phyloP scores from a whole-genome alignment of 2,888 invertebrate genomes.

The Scaptomyza parva region DNA sequence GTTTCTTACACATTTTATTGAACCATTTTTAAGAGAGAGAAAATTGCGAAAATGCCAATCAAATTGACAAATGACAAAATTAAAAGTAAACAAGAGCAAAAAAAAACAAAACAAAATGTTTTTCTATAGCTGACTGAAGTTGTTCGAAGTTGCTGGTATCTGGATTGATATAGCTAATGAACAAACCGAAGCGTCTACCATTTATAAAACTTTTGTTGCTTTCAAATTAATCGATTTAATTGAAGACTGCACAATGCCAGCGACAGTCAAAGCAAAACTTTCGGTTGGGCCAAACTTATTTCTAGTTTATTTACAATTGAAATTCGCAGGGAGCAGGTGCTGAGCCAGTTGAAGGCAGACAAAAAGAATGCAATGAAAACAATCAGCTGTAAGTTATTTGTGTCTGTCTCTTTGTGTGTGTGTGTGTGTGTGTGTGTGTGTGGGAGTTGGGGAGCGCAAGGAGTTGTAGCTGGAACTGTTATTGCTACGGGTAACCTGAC shows the following conservation, averaged over 20 bases:
- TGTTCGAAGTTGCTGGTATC: not conserved
- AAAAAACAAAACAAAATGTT: slow-evolving; percentile 21
- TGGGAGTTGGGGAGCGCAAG: slow-evolving; percentile 50
- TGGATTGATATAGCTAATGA: slow-evolving; percentile 51
- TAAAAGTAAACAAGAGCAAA: slow-evolving; percentile 11
- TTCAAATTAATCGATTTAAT: slow-evolving; percentile 78
- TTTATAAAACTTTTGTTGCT: slow-evolving; percentile 47
- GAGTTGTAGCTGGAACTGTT: slow-evolving; percentile 25
- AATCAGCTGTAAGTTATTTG: slow-evolving; percentile 56
- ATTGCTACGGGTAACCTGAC: slow-evolving; percentile 31
- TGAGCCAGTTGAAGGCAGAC: not conserved
- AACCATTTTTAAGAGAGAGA: slow-evolving; percentile 16
- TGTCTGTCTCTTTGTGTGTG: slow-evolving; percentile 21
- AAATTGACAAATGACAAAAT: slow-evolving; percentile 31
- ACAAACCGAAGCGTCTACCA: slow-evolving; percentile 42
- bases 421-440: slow-evolving; percentile 16
- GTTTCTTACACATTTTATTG: not conserved
- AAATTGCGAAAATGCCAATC: slow-evolving; percentile 33
- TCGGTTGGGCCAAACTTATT: slow-evolving; percentile 37
- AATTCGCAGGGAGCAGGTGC: slow-evolving; percentile 30
- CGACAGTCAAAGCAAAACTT: slow-evolving; percentile 40
- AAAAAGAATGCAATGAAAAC: slow-evolving; percentile 44
- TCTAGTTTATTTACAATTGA: slow-evolving; percentile 64
- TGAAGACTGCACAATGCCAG: slow-evolving; percentile 50
- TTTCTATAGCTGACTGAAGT: slow-evolving; percentile 25